phyloP scores from a whole-genome alignment of 2,113 vertebrate species.

The Elaphurus davidianus region DNA sequence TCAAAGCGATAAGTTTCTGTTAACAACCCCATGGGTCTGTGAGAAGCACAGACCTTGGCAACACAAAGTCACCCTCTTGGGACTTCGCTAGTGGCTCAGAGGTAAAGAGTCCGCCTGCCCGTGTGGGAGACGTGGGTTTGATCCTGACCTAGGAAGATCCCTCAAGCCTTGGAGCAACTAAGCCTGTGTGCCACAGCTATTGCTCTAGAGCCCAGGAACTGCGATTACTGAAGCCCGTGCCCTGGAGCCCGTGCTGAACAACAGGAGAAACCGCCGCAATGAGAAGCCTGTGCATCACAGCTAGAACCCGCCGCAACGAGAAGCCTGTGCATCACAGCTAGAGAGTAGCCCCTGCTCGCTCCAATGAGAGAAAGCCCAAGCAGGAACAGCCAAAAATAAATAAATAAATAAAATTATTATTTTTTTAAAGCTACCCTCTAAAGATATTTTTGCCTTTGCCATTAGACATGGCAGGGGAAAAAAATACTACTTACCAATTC shows the following conservation, averaged over 20 bases:
- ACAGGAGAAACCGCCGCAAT: fast-evolving
- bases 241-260: fast-evolving
- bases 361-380: not conserved
- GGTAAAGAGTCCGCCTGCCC: not conserved
- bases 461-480: not conserved
- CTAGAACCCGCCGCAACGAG: fast-evolving
- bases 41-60: not conserved
- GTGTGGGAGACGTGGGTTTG: not conserved
- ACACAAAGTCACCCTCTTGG: not conserved
- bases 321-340: not conserved
- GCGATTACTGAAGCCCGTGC: fast-evolving
- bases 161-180: not conserved
- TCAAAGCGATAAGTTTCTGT: not conserved
- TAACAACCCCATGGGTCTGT: not conserved
- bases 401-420: not conserved
- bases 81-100: not conserved
- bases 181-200: not conserved
- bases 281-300: not conserved
- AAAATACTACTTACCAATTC: not conserved
- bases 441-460: not conserved
- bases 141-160: not conserved
- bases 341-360: not conserved
- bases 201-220: not conserved
- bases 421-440: not conserved
- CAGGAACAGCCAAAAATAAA: not conserved